phyloP scores from a whole-genome alignment of 2,888 invertebrate genomes.

The Dilophus febrilis region DNA sequence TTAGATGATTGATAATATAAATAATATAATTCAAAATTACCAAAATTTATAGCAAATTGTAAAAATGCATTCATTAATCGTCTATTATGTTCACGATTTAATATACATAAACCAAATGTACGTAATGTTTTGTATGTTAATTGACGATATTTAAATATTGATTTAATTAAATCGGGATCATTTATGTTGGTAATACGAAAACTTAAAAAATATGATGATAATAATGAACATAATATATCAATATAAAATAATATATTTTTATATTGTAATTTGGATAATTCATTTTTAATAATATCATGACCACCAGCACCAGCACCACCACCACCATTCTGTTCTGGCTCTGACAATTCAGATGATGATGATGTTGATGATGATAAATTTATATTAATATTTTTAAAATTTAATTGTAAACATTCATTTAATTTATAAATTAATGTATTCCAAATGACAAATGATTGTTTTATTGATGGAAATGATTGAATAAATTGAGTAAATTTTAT shows the following conservation, averaged over 20 bases:
- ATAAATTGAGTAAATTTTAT: too few species aligned
- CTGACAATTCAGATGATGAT: too few species aligned
- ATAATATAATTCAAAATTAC: conserved; percentile 19
- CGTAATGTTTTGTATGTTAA: conserved; percentile 17
- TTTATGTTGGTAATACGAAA: too few species aligned
- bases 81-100: conserved; percentile 22
- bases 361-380: background rate
- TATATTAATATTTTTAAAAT: background rate
- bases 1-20: conserved; percentile 19
- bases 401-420: conserved; percentile 6
- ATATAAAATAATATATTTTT: conserved; percentile 20
- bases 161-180: background rate
- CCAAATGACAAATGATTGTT: conserved; percentile 27
- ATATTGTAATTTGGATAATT: too few species aligned
- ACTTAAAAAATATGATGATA: conserved; percentile 7
- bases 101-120: conserved; percentile 20
- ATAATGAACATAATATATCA: conserved; percentile 21
- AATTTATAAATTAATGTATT: conserved; percentile 21
- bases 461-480: conserved; percentile 7
- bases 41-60: conserved; percentile 19
- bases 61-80: conserved; percentile 25
- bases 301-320: too few species aligned
- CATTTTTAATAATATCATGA: too few species aligned
- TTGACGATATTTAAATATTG: conserved; percentile 15
- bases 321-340: background rate